Evolutionary conservation across 1,140 invertebrate species (phyloP).

Genomic region (Brachionus calyciflorus): DNA sequence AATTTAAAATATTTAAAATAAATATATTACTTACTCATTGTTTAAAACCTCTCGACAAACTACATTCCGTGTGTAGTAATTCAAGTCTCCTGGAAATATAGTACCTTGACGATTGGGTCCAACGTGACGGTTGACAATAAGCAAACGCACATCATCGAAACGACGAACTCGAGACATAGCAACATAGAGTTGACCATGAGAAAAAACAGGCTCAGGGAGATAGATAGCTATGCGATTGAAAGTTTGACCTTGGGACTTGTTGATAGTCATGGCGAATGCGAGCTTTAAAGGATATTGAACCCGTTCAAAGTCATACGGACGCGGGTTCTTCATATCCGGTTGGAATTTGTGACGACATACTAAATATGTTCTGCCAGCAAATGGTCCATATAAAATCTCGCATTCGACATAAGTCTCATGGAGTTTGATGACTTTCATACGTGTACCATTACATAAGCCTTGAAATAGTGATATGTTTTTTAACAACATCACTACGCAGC

Average conservation of each 20-base stretch:
- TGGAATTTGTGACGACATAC: constrained; percentile 49
- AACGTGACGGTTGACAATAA: not conserved
- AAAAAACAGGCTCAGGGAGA: constrained; percentile 49
- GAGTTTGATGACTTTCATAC: constrained; percentile 52
- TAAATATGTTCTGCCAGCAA: constrained; percentile 48
- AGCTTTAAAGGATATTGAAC: constrained; percentile 63
- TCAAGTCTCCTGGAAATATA: not conserved
- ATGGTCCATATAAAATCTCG: constrained; percentile 47
- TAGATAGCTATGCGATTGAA: constrained; percentile 51
- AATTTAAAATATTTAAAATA: not conserved
- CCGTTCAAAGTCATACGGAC: constrained; percentile 58
- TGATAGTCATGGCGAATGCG: constrained; percentile 64
- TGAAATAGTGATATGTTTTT: constrained; percentile 54
- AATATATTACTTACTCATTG: not conserved
- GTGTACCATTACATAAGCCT: constrained; percentile 58
- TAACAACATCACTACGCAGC: constrained; percentile 56
- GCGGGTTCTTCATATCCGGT: constrained; percentile 48
- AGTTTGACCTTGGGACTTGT: constrained; percentile 65
- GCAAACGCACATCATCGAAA: not conserved
- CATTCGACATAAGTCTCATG: constrained; percentile 49
- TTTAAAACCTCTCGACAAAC: not conserved
- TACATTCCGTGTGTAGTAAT: not conserved
- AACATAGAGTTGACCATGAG: constrained; percentile 54
- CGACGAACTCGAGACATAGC: constrained; percentile 49
- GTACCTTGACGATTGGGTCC: not conserved